phyloP scores from a whole-genome alignment of 2,888 invertebrate species.

The Thecophora atra region DNA sequence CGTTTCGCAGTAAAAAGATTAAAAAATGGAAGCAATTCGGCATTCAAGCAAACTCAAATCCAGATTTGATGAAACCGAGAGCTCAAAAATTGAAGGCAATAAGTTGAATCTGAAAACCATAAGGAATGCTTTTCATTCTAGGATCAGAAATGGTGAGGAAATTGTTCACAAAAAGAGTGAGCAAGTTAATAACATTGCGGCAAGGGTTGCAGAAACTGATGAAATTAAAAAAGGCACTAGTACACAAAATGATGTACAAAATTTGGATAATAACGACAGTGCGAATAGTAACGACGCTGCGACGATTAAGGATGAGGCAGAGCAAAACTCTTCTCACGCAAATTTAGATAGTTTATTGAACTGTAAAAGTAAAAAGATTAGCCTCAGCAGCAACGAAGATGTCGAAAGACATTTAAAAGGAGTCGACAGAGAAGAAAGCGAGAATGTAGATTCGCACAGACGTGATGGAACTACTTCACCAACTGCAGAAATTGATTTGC shows the following conservation, averaged over 20 bases:
- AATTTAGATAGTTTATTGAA: neutral
- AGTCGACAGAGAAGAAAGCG: constrained; percentile 16
- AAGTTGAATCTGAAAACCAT: constrained; percentile 29
- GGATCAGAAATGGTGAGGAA: constrained; percentile 25
- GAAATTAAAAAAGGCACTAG: neutral
- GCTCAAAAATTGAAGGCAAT: neutral
- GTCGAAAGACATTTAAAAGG: constrained; percentile 36
- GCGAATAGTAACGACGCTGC: constrained; percentile 24
- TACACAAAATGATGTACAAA: constrained; percentile 11
- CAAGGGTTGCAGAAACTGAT: constrained; percentile 28
- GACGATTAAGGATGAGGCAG: constrained; percentile 16
- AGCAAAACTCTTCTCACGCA: constrained; percentile 24
- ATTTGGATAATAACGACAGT: constrained; percentile 19
- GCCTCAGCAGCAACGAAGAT: constrained; percentile 2
- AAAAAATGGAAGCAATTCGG: constrained; percentile 58
- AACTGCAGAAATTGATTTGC: constrained; percentile 42
- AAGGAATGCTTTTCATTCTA: constrained; percentile 35
- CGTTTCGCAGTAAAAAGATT: constrained; percentile 2
- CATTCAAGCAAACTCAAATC: constrained; percentile 49
- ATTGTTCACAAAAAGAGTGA: constrained; percentile 41
- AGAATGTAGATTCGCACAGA: neutral
- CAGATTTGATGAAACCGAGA: constrained; percentile 42
- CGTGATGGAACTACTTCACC: constrained; percentile 27
- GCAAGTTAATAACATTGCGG: constrained; percentile 23
- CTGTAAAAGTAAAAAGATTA: neutral